Percentiles rank a stretch among this genome's conserved stretches.
phyloP scores from a whole-genome alignment of 2,888 invertebrate species.

The Sympetrum striolatum region DNA sequence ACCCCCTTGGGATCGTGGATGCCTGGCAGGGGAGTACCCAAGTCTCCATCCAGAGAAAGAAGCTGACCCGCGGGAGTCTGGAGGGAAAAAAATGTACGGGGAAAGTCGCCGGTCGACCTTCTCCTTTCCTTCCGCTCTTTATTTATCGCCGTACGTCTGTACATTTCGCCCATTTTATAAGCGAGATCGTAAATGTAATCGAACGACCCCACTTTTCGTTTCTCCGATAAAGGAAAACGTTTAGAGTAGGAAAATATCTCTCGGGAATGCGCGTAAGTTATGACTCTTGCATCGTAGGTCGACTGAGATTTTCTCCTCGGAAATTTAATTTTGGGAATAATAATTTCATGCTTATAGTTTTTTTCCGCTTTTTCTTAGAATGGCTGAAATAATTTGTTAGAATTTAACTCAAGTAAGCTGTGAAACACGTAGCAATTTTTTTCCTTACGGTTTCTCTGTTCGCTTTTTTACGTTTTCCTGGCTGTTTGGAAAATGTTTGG shows the following conservation, averaged over 20 bases:
- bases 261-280: too few species aligned
- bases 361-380: too few species aligned
- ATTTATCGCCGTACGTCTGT: neutral
- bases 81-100: neutral
- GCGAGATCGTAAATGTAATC: neutral
- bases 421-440: too few species aligned
- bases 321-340: too few species aligned
- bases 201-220: neutral
- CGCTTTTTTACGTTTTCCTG: too few species aligned
- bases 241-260: neutral
- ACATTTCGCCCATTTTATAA: neutral
- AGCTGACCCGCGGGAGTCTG: neutral
- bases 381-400: too few species aligned
- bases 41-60: neutral
- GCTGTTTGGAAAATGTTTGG: too few species aligned
- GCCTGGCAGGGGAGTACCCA: neutral
- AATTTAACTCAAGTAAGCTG: too few species aligned
- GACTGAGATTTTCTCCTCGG: too few species aligned
- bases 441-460: too few species aligned
- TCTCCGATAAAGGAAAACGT: neutral
- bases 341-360: too few species aligned
- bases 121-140: neutral
- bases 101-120: neutral
- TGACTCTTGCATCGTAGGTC: too few species aligned
- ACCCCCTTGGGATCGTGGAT: neutral